These are phyloP conservation scores for Drosophila sproati DNA, from an alignment of 1,140 invertebrate species.

Conservation along the genomic window DNA sequence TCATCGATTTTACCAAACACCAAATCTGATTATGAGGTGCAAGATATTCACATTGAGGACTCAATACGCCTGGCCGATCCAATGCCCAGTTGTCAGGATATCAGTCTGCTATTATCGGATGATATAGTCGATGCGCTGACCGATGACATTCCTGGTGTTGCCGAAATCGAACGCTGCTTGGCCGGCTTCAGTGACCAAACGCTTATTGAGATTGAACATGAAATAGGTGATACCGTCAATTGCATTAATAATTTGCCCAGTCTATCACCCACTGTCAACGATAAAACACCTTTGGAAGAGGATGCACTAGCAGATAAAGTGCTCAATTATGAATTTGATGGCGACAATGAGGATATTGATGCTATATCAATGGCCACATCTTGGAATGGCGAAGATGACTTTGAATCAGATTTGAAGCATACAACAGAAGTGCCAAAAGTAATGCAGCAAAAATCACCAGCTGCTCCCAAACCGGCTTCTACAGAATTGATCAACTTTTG, in stretches of 20 bases:
- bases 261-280: not conserved
- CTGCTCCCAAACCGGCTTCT: not conserved
- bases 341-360: slow-evolving; percentile 40
- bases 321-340: slow-evolving; percentile 39
- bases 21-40: not conserved
- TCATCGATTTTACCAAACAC: not conserved
- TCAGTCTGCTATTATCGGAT: not conserved
- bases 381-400: slow-evolving; percentile 49
- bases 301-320: slow-evolving; percentile 11
- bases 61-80: not conserved
- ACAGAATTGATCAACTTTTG: slow-evolving; percentile 12
- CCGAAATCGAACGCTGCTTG: slow-evolving; percentile 12
- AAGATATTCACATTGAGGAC: slow-evolving; percentile 20
- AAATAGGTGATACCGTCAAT: not conserved
- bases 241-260: slow-evolving; percentile 34
- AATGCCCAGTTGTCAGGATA: not conserved
- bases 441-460: not conserved
- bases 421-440: not conserved
- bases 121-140: not conserved
- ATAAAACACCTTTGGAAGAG: slow-evolving; percentile 25
- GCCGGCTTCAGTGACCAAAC: slow-evolving; percentile 16
- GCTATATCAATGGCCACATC: slow-evolving; percentile 49
- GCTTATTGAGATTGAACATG: slow-evolving; percentile 21
- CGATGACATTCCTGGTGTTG: not conserved
- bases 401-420: not conserved